Evolutionary conservation across 2,797 vertebrate genomes (phyloP), one percentile per base, ranked within the genome.

Genomic region (Pseudomugil tenellus): DNA sequence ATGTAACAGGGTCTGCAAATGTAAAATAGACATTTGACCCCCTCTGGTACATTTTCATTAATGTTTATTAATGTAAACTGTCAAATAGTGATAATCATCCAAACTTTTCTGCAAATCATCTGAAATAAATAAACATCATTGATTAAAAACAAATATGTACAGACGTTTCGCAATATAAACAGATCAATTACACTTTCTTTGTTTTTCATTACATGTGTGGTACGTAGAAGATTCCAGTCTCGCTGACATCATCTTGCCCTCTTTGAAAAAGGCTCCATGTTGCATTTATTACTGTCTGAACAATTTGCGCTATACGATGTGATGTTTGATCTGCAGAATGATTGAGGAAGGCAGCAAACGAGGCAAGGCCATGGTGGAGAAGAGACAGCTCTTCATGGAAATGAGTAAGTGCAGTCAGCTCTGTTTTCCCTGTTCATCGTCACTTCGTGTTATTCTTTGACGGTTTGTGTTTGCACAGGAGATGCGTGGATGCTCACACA

Each of bases 371-470:
- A 96, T 95, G 95, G 97, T 97, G 49, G 98, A 99, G 94, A 98
- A 99, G 95, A 96, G 98, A 41, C 98, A 99, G 94, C 96, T 99
- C 90, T 99, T 99, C 94, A 96, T 99, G 96, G 98, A 99, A 74
- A 98, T 99, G 97, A 98, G 98, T 99, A 93, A 97, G 97, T 97
- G 76, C 74, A 78, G 62, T 76, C 63, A 21, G 72, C 74, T 72
- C 63, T 52, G 72, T 72, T 79, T 63, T 28, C 8, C 32, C 70
- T 76, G 52, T 76, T 69, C 62, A 53, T 11, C 26, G 62, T 73
- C 72, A 28, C 68, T 70, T 65, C 57, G 2, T 61, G 79, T 46
- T 57, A 46, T 65, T 65, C 72, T 70, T 41, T 67, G 39, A 76
- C 57, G 54, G 61, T 23, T 54, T 16, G 19, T 11, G 71, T 67